phyloP scores from a whole-genome alignment of 1,140 invertebrate genomes.

The Melitaea cinxia region DNA sequence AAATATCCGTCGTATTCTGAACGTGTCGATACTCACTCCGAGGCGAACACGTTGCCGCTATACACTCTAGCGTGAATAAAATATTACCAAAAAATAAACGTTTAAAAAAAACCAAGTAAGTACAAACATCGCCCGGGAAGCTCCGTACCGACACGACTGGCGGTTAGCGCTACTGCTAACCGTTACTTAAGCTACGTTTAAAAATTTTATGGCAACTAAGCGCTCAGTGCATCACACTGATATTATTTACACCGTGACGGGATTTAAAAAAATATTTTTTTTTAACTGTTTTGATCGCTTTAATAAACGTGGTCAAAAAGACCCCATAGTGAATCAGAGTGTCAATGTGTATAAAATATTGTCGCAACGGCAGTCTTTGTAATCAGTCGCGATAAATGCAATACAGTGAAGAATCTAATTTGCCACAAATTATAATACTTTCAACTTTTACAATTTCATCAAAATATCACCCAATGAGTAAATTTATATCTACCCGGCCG shows the following conservation, averaged over 20 bases:
- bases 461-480: slow-evolving; percentile 75
- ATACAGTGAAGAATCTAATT: slow-evolving; percentile 44
- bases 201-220: slow-evolving; percentile 80
- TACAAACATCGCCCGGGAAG: slow-evolving; percentile 29
- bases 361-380: slow-evolving; percentile 63
- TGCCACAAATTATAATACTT: slow-evolving; percentile 69
- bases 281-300: not conserved
- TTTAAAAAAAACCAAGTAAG: slow-evolving; percentile 30
- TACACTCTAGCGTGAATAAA: slow-evolving; percentile 10
- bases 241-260: slow-evolving; percentile 67
- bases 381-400: slow-evolving; percentile 68
- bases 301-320: not conserved
- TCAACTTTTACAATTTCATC: slow-evolving; percentile 36
- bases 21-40: slow-evolving; percentile 2
- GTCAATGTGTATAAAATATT: slow-evolving; percentile 45
- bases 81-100: slow-evolving; percentile 27
- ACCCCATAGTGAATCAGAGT: slow-evolving; percentile 15
- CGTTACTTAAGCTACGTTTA: slow-evolving; percentile 71
- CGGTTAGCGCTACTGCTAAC: slow-evolving; percentile 23
- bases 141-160: not conserved
- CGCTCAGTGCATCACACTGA: slow-evolving; percentile 71
- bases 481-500: slow-evolving; percentile 54
- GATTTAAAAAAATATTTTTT: not conserved
- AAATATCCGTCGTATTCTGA: not conserved
- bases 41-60: not conserved